phyloP scores from a whole-genome alignment of 1,140 invertebrate genomes.

The Nebria ingens region DNA sequence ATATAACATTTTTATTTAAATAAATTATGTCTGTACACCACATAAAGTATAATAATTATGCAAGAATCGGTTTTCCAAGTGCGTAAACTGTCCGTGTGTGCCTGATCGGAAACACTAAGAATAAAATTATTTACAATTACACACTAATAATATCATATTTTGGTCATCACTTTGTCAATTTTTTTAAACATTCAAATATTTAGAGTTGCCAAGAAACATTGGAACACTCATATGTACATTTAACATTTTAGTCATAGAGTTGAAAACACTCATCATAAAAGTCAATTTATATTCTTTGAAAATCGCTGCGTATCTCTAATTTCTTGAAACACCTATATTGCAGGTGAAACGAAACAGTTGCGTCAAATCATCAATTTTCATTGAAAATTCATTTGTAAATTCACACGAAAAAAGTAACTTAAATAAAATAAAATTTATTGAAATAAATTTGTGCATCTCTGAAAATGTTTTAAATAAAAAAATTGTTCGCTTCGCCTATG shows the following conservation, averaged over 20 bases:
- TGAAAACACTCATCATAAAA: not conserved
- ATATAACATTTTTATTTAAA: conserved; percentile 3
- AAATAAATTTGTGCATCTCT: too few relatives aligned
- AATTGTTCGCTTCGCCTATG: too few relatives aligned
- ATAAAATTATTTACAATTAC: conserved; percentile 5
- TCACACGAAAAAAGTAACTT: too few relatives aligned
- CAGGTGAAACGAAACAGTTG: too few relatives aligned
- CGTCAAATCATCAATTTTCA: too few relatives aligned
- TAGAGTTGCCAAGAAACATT: too few relatives aligned
- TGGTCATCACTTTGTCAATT: not conserved
- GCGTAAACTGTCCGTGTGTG: not conserved
- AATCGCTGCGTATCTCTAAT: too few relatives aligned
- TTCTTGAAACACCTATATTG: too few relatives aligned
- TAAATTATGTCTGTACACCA: conserved; percentile 5
- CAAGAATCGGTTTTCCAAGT: not conserved
- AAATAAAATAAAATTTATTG: too few relatives aligned
- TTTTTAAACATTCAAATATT: not conserved
- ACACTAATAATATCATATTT: conserved; percentile 4
- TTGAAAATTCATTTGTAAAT: too few relatives aligned
- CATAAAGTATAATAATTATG: not conserved
- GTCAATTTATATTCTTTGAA: not conserved
- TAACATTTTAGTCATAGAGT: too few relatives aligned
- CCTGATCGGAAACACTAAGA: not conserved
- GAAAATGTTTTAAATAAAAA: too few relatives aligned
- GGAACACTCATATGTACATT: not conserved